Evolutionary conservation across 1,140 invertebrate species (phyloP), one percentile per base, ranked within the genome.

Genomic region (Trissolcus basalis): DNA sequence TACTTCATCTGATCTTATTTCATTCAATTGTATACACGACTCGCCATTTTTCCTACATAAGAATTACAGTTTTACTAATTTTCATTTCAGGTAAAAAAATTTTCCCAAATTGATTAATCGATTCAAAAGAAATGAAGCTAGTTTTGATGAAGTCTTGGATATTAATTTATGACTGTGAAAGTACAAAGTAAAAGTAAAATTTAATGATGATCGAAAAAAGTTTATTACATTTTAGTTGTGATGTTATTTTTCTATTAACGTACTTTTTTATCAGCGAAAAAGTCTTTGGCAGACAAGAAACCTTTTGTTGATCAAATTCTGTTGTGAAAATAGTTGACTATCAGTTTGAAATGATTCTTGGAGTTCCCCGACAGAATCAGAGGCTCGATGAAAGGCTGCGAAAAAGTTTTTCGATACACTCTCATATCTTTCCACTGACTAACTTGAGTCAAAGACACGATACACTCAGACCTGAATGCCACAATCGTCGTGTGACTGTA

Each of bases 321-420:
- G 58, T 74, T 50, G 51, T 15, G 58, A 45, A 50, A 68, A 68
- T 27, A 44, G 33, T 33, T 45, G 45, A 67, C 44, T 68, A 61
- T 67, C 49, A 67, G 63, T 61, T 67, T 56, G 64, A 16, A 64
- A 41, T 69, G 58, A 63, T 55, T 63, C 36, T 14, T 51, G 58
- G 63, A 64, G 45, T 75, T 68, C 35, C 27, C 33, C 19, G 19
- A 27, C 19, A 35, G 50, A 56, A 39, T 44, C 50, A 56, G 49
- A 27, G 19, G 41, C 13, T 27, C 48, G 55, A 45, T 43, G 56
- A 68, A 56, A 75, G 19, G 43, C 61, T 61, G 19, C 0, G 45
- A 55, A 56, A 55, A 75, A 59, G 33, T 59, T 65, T 54, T 64
- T 64, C 69, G 53, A 58, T 75, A 55, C 58, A 63, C 64, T 35